Evolutionary conservation across 2,888 invertebrate species (phyloP), one percentile per base, ranked within the genome.

Genomic region (Mylabris sibirica): DNA sequence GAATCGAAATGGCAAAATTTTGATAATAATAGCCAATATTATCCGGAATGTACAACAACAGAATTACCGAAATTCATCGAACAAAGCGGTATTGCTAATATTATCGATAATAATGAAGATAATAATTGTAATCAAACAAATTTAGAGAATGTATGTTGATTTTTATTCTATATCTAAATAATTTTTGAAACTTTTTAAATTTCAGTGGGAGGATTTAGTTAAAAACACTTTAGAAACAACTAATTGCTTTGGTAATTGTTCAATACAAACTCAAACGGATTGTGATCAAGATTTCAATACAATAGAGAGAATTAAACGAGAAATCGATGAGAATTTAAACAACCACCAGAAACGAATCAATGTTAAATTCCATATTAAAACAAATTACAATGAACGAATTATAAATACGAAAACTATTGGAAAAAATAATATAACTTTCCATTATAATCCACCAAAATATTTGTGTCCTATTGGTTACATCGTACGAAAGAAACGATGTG

Each of bases 31-130:
- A 57, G 6, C 14, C 26, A 11, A 3, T 26, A 14, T 24, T 84
- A 87, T 72, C 89, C 90, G 0, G 90, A 90, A 76, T 91, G 91
- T 78, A 77, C 83, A 88, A 88, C 86, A 63, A 85, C 86, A 0
- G 84, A 86, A 72, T 72, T 87, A 53, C 88, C 89, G 1, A 84
- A 86, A 65, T 84, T 85, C 70, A 79, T 87, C 12, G 83, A 85
- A 44, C 87, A 88, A 76, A 85, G 86, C 68, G 87, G 88, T 35
- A 73, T 75, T 49, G 60, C 78, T 24, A 72, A 68, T 59, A 82
- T 84, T 2, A 78, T 88, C 26, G 49, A 49, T 49, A 49, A 20
- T 49, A 8, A 49, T 4, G 24, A 57, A 22, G 20, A 24, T 53
- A 17, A 9, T 2, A 6, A 26, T n/a, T 57, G 57, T 57, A 57